These are phyloP conservation scores for Buathra laborator DNA, from an alignment of 2,888 invertebrate species.

Conservation along the genomic window DNA sequence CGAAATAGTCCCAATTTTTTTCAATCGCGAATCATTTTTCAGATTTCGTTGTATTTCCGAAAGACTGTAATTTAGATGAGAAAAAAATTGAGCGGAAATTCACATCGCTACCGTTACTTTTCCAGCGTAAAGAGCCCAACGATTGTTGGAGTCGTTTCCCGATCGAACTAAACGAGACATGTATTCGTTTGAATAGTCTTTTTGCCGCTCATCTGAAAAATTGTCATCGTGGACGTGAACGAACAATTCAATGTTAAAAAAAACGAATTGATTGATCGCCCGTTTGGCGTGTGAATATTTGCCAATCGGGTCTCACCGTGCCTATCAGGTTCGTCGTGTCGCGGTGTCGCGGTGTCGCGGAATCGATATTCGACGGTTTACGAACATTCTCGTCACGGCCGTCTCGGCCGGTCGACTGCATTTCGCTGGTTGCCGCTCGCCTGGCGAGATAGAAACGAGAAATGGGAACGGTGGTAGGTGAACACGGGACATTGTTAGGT, in stretches of 20 bases:
- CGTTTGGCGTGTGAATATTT: conserved; percentile 16
- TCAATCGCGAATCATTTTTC: not conserved
- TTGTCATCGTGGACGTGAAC: not conserved
- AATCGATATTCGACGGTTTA: conserved; percentile 56
- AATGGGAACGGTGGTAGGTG: conserved; percentile 8
- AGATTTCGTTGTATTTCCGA: not conserved
- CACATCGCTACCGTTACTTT: not conserved
- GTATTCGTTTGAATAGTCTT: not conserved
- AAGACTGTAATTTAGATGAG: not conserved
- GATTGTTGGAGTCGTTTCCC: not conserved
- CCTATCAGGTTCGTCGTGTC: conserved; percentile 3
- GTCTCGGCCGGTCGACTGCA: conserved; percentile 33
- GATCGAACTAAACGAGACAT: not conserved
- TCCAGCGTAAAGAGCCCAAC: not conserved
- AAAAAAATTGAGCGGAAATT: not conserved
- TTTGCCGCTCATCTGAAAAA: not conserved
- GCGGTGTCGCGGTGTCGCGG: conserved; percentile 20
- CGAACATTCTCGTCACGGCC: conserved; percentile 38
- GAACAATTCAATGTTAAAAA: not conserved
- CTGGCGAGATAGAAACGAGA: conserved; percentile 39
- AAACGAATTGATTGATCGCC: conserved; percentile 18
- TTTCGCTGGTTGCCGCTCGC: conserved; percentile 28
- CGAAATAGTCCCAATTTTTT: not conserved
- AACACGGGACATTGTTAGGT: conserved; percentile 41
- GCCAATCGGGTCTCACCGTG: not conserved